These are phyloP conservation scores for Tragelaphus scriptus DNA, from an alignment of 2,113 vertebrate species.

Conservation along the genomic window DNA sequence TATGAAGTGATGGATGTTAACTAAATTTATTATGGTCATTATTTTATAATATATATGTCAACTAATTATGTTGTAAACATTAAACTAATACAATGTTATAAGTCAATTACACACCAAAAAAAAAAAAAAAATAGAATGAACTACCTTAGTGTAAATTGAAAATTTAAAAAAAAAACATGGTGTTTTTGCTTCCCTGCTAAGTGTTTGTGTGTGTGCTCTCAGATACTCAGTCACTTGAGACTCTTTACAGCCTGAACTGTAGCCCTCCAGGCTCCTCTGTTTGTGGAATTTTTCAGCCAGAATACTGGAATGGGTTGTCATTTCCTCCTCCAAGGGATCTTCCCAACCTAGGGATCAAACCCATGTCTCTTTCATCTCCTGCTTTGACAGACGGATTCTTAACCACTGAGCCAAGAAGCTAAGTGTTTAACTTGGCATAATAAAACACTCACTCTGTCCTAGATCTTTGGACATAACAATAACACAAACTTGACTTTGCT, in stretches of 20 bases:
- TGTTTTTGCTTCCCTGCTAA: neutral
- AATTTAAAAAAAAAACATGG: neutral
- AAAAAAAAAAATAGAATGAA: neutral
- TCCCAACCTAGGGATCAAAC: neutral
- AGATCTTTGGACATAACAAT: neutral
- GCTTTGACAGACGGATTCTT: neutral
- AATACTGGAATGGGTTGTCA: neutral
- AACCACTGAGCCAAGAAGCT: neutral
- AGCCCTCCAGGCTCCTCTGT: neutral
- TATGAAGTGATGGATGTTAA: neutral
- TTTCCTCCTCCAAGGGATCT: neutral
- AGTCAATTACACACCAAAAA: neutral
- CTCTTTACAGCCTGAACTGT: neutral
- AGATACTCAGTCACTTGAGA: neutral
- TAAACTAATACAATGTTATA: neutral
- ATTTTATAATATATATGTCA: neutral
- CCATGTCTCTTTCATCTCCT: neutral
- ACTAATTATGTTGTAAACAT: neutral
- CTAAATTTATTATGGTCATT: neutral
- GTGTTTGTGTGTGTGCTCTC: rapidly evolving
- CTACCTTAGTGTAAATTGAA: neutral
- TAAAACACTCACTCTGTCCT: neutral
- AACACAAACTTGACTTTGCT: neutral
- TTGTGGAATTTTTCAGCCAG: neutral
- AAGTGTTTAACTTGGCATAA: neutral